Evolutionary conservation across 2,113 vertebrate genomes (phyloP).

Genomic region (Pseudonaja textilis): DNA sequence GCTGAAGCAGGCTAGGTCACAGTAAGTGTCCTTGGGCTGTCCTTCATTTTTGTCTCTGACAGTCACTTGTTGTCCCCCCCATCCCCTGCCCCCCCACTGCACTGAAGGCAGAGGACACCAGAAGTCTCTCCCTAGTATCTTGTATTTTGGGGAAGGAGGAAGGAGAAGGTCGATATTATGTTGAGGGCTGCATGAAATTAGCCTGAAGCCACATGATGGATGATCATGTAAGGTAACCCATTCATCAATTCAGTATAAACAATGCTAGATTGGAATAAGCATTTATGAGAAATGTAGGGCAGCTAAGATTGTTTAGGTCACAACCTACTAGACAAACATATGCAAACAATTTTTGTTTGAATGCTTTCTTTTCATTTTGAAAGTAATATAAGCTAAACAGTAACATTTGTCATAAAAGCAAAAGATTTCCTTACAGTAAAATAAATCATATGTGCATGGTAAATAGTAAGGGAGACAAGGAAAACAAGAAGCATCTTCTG

Average conservation of each 20-base stretch:
- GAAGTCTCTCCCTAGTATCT: not conserved
- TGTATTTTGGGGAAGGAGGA: not conserved
- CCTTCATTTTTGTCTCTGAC: not conserved
- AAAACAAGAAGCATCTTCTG: not conserved
- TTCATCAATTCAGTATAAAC: constrained; percentile 13
- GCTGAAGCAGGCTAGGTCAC: not conserved
- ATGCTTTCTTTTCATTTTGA: not conserved
- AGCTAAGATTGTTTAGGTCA: not conserved
- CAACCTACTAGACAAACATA: not conserved
- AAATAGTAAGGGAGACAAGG: not conserved
- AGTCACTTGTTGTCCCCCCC: not conserved
- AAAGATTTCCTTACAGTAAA: not conserved
- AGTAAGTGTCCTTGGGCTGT: not conserved
- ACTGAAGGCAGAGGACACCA: not conserved
- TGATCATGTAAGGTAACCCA: constrained; percentile 4
- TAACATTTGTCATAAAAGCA: not conserved
- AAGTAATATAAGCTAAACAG: not conserved
- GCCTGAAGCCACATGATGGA: not conserved
- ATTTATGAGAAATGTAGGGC: not conserved
- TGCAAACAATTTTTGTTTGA: not conserved
- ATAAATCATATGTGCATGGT: not conserved
- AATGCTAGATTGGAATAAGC: not conserved
- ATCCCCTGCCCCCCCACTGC: fast-evolving
- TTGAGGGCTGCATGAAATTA: not conserved
- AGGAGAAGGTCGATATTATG: not conserved